These are phyloP conservation scores for Antennarius striatus DNA, from an alignment of 2,113 vertebrate genomes.

Conservation along the genomic window DNA sequence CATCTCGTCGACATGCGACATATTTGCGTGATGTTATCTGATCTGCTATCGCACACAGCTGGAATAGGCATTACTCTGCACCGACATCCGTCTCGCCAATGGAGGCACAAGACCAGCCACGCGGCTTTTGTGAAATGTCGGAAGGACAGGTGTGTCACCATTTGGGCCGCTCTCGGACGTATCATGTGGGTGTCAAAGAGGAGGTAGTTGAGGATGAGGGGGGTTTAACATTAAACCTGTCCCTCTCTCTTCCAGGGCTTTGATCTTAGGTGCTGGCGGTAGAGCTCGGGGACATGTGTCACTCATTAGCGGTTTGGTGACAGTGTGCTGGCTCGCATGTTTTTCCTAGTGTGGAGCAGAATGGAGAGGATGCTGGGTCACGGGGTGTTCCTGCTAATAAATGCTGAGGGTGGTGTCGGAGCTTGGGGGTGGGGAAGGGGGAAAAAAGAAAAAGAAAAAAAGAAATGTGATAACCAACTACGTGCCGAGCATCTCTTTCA, in stretches of 20 bases:
- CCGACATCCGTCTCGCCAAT: conserved; percentile 12
- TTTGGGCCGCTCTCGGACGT: conserved; percentile 72
- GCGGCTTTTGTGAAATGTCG: conserved; percentile 21
- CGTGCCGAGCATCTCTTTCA: conserved; percentile 41
- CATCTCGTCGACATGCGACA: conserved; percentile 26
- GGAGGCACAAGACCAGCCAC: conserved; percentile 10
- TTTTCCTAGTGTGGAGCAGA: conserved; percentile 36
- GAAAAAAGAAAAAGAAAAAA: background rate
- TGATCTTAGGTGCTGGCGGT: conserved; percentile 75
- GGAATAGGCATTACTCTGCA: conserved; percentile 48
- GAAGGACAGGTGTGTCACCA: conserved; percentile 76
- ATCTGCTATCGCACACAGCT: conserved; percentile 54
- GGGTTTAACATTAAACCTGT: conserved; percentile 43
- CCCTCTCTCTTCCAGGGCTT: conserved; percentile 68
- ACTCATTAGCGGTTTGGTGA: conserved; percentile 77
- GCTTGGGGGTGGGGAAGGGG: conserved; percentile 15
- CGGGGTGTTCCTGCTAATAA: conserved; percentile 66
- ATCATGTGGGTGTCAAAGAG: conserved; percentile 70
- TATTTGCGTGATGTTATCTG: conserved; percentile 40
- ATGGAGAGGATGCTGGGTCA: conserved; percentile 65
- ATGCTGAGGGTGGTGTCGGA: conserved; percentile 44
- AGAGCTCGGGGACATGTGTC: conserved; percentile 68
- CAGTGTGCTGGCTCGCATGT: conserved; percentile 62
- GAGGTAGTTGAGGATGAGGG: conserved; percentile 45
- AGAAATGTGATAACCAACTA: conserved; percentile 40